Evolutionary conservation across 2,888 invertebrate genomes (phyloP).

Genomic region (Meiosimyza decipiens): DNA sequence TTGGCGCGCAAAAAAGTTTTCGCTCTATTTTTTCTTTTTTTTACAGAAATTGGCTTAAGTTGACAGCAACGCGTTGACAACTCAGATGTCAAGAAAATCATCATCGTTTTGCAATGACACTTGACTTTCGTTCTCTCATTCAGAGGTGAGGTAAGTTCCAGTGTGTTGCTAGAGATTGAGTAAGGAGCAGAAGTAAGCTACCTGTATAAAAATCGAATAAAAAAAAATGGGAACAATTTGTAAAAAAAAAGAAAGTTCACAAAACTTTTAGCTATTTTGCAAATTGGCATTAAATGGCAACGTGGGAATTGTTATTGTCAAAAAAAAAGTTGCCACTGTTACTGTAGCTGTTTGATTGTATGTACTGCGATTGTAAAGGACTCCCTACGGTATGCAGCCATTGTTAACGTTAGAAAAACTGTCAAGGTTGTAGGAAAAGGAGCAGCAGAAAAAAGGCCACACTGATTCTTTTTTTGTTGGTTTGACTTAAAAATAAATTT

Average conservation of each 20-base stretch:
- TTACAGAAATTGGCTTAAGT: constrained; percentile 11
- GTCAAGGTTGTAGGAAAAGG: too few relatives aligned
- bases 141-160: constrained; percentile 4
- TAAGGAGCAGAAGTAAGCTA: neutral
- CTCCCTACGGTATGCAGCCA: too few relatives aligned
- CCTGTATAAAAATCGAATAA: neutral
- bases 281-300: constrained; percentile 38
- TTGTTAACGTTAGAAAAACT: too few relatives aligned
- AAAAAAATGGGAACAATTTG: neutral
- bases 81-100: neutral
- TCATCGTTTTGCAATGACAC: constrained; percentile 18
- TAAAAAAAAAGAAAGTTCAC: neutral
- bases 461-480: too few relatives aligned
- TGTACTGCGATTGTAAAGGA: too few relatives aligned
- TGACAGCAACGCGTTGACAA: neutral
- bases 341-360: too few relatives aligned
- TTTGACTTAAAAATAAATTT: too few relatives aligned
- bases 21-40: neutral
- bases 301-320: constrained; percentile 34
- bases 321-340: neutral
- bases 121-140: neutral
- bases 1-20: too few relatives aligned
- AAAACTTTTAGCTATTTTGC: constrained; percentile 33
- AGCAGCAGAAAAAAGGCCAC: too few relatives aligned
- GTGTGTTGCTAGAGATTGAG: neutral